Conservation (phyloP, 1,140 invertebrate species). For the Caenorhabditis briggsae region DNA sequence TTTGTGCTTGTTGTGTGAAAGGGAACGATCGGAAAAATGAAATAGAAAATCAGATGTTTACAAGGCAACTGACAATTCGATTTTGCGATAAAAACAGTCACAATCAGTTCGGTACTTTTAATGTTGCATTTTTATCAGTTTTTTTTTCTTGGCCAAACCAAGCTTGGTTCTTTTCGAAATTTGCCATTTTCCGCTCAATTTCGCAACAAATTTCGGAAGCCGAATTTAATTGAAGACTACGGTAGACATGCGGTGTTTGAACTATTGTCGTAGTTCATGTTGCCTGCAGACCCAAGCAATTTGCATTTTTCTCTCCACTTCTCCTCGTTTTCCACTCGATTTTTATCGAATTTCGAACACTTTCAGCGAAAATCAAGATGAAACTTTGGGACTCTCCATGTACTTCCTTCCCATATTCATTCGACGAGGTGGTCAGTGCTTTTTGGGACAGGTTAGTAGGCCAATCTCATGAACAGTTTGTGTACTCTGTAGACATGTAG, state of each 20-base stretch:
- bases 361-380: conserved; percentile 48
- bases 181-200: background rate
- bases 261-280: background rate
- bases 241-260: conserved; percentile 2
- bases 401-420: conserved; percentile 65
- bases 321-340: background rate
- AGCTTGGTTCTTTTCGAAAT: background rate
- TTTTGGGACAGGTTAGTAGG: conserved; percentile 55
- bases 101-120: background rate
- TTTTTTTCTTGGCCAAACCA: background rate
- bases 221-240: background rate
- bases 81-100: background rate
- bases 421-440: conserved; percentile 65
- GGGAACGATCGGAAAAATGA: conserved; percentile 1
- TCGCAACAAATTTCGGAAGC: background rate
- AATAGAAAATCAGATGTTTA: conserved; percentile 18
- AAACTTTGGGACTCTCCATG: conserved; percentile 65
- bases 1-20: background rate
- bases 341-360: background rate
- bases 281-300: conserved; percentile 6
- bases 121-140: background rate
- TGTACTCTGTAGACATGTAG: background rate
- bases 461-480: background rate
- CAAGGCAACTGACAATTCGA: background rate
- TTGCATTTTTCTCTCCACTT: background rate